These are phyloP conservation scores for Uria aalge DNA, from an alignment of 2,113 vertebrate genomes.

Conservation along the genomic window DNA sequence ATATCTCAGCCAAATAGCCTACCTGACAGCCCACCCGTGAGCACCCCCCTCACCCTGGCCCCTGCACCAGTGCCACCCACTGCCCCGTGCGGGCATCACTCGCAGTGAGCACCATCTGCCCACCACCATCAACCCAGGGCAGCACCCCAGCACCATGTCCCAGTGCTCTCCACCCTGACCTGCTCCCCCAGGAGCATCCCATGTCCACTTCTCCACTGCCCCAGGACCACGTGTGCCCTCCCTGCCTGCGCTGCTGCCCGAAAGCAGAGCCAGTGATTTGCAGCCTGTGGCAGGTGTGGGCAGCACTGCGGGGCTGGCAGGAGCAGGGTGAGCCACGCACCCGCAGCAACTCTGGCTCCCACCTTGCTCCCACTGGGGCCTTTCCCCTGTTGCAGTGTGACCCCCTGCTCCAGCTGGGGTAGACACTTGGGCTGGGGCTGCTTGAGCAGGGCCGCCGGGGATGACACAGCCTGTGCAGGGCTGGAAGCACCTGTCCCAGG, in stretches of 20 bases:
- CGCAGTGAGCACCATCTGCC: background rate
- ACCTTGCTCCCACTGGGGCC: background rate
- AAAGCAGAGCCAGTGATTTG: background rate
- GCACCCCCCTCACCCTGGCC: background rate
- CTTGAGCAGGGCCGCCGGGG: background rate
- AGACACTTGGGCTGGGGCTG: background rate
- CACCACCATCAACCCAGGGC: background rate
- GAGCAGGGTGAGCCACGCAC: background rate
- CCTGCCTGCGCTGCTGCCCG: fast-evolving
- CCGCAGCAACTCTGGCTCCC: background rate
- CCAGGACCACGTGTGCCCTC: background rate
- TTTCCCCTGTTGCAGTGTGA: fast-evolving
- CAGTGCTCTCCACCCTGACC: background rate
- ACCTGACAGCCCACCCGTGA: background rate
- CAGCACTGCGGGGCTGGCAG: background rate
- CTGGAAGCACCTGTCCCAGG: background rate
- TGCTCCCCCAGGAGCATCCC: background rate
- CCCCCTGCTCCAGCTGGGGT: background rate
- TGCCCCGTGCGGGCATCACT: fast-evolving
- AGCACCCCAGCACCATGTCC: background rate
- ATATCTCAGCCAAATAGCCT: constrained; percentile 20
- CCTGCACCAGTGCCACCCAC: background rate
- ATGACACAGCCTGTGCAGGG: background rate
- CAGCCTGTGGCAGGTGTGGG: background rate
- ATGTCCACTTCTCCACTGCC: background rate